Evolutionary conservation across 2,113 vertebrate genomes (phyloP), one percentile per base, ranked within the genome.

Genomic region (Corynorhinus townsendii): DNA sequence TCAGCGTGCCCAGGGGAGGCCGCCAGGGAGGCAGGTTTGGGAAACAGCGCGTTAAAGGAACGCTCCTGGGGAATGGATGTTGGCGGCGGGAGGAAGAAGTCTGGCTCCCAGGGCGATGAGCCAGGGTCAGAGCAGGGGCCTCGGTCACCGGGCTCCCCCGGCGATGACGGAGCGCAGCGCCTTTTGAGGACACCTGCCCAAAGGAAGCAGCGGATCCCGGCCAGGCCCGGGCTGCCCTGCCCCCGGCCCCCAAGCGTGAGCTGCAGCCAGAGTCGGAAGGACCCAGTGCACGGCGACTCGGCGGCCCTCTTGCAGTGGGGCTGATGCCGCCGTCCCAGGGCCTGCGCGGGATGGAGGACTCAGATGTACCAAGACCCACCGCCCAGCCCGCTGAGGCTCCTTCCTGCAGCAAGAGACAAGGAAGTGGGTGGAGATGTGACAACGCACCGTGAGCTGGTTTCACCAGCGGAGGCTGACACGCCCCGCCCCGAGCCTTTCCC

Each of bases 31-130:
- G 38, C 45, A 11, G 33, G 11, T 17, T 64, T 40, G 33, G 62
- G 17, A 54, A 56, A 92, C 17, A 6, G 7, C 20, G 33, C 24
- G 19, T 72, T 40, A 38, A 4, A 15, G 47, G 14, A 45, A 54
- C 28, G 69, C 47, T 16, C 49, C 26, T 19, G 15, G 69, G 62
- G 92, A 75, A 24, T 6, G n/a, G 33, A 43, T 20, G n/a, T 4
- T 19, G 35, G 49, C 15, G 9, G 28, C 8, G 26, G 17, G 9
- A 59, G 4, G n/a, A 71, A 86, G 88, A 71, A 28, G 52, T 1
- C 2, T 2, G 40, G 3, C 26, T 11, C 4, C 3, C 10, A 28
- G 49, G 26, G 45, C 0, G 0, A 3, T 28, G 35, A 45, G 2
- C 11, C 22, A 24, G 2, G 43, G 38, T 68, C 45, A 3, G 85